Base-by-base conservation (phyloP, 2,888 invertebrate genomes). In the Drosophila rellima region DNA sequence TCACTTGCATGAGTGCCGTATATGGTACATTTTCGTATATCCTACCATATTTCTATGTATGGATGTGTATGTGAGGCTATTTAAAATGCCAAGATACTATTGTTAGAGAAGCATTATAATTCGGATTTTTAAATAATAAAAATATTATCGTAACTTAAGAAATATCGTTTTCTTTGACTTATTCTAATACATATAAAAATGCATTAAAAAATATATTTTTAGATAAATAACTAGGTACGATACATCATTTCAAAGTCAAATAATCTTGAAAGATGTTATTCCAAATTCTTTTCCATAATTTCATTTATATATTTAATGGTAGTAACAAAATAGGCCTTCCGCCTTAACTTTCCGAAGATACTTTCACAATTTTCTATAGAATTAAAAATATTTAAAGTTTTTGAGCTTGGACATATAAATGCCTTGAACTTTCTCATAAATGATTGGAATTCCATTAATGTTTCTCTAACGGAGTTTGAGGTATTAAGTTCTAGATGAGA, bases 401-500 rank as follows among this genome's bases (percentile, higher is more conserved):
- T 39, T 17, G 17, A 1, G 17, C 8, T 6, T n/a, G 4, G n/a
- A 40, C 1, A 18, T 18, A 1, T 11, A 18, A 1, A 3, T 18
- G 18, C 4, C 5, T 33, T 10, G 10, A 17, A 48, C 35, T 57
- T 56, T 29, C 40, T 33, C 6, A 42, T 45, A 45, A 64, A 40
- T 39, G 23, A 50, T 20, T 70, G 82, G 78, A 80, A 88, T 88
- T 71, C 54, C 39, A 71, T 47, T 45, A 70, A 78, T 78, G 74
- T 51, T 42, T 31, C 51, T 44, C 42, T 54, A 59, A 56, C 64
- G 39, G 48, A 47, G 57, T 29, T 47, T 35, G 17, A 51, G 56
- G 80, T 82, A 80, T 83, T 82, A 74, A 70, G 74, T 79, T 86
- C 77, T 68, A 62, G 62, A 61, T 56, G 23, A 7, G 26, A 26